phyloP scores from a whole-genome alignment of 2,797 vertebrate species.

The Hypotaenidia philippensis region DNA sequence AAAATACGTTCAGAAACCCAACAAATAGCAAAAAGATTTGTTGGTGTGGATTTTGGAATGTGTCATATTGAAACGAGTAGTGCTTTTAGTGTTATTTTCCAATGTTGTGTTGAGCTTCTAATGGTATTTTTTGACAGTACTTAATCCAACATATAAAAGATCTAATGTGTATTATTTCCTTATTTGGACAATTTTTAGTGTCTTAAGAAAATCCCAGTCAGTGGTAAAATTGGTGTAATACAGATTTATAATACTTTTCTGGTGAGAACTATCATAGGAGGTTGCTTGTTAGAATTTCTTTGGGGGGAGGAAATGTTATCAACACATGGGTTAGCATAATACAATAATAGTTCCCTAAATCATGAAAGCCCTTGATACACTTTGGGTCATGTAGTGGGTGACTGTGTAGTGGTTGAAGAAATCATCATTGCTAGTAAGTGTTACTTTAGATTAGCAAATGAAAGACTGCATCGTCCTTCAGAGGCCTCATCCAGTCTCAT shows the following conservation, averaged over 20 bases:
- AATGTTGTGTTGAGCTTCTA: background rate
- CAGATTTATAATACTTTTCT: constrained; percentile 11
- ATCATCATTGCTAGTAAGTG: constrained; percentile 53
- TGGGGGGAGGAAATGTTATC: background rate
- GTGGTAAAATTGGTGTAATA: constrained; percentile 27
- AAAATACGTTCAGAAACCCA: background rate
- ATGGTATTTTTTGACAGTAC: background rate
- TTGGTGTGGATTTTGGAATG: background rate
- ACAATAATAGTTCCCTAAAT: constrained; percentile 27
- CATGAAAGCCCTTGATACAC: background rate
- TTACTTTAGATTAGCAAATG: constrained; percentile 59
- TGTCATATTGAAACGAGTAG: background rate
- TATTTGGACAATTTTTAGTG: constrained; percentile 28
- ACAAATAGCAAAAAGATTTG: background rate
- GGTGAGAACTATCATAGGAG: constrained; percentile 1
- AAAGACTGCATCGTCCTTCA: constrained; percentile 36
- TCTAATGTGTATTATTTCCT: constrained; percentile 33
- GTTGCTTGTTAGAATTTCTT: background rate
- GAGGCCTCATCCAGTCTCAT: constrained; percentile 28
- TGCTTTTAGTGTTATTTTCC: background rate
- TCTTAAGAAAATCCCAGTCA: constrained; percentile 44
- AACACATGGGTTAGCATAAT: background rate
- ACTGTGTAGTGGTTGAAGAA: constrained; percentile 12
- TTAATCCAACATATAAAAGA: background rate
- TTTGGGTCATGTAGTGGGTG: background rate